Percentiles rank a stretch among this genome's conserved stretches.
Evolutionary conservation across 2,113 vertebrate species (phyloP).

Genomic region (Prunella fulvescens): DNA sequence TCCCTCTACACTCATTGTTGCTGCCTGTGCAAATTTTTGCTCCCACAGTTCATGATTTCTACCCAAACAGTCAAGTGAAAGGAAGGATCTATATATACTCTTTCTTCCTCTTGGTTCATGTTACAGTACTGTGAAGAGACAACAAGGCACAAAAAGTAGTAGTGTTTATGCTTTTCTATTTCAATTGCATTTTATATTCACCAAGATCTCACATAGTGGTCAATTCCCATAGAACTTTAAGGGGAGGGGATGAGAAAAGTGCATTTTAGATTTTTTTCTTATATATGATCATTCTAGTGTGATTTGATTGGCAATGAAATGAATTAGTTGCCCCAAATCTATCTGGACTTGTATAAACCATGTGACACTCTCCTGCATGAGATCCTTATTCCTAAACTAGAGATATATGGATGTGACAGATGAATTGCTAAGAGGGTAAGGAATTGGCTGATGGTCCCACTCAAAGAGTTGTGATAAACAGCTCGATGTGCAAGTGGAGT

Average conservation of each 20-base stretch:
- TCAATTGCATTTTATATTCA: neutral
- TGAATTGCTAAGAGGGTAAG: neutral
- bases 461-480: neutral
- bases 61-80: neutral
- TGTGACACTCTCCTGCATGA: neutral
- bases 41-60: neutral
- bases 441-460: neutral
- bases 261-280: neutral
- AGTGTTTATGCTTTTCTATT: neutral
- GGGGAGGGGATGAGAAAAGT: rapidly evolving
- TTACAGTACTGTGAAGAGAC: neutral
- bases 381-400: neutral
- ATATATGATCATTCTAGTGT: neutral
- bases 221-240: neutral
- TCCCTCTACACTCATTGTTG: neutral
- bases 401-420: neutral
- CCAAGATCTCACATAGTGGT: neutral
- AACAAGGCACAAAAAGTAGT: neutral
- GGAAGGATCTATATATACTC: neutral
- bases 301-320: neutral
- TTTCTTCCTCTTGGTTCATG: neutral
- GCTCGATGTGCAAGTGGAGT: neutral
- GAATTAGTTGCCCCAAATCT: neutral
- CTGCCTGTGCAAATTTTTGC: neutral
- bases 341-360: neutral